Evolutionary conservation across 2,113 vertebrate species (phyloP), one percentile per base, ranked within the genome.

Genomic region (Pipa parva): DNA sequence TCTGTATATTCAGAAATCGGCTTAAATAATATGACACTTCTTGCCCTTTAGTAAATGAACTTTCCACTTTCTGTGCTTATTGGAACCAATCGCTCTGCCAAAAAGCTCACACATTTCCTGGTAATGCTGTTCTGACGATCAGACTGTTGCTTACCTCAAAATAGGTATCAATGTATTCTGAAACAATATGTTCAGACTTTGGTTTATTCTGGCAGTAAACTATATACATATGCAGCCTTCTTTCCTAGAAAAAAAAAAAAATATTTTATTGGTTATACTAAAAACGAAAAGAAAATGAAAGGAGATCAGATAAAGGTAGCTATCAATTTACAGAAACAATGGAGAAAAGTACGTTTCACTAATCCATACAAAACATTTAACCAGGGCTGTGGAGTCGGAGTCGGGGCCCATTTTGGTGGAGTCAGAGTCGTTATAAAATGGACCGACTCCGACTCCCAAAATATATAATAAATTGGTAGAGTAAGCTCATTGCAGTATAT

Each of bases 201-300:
- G 97, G 93, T 84, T 98, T 98, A 85, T 98, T 99, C 69, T 99
- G 97, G 83, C 95, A 99, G 87, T 98, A 99, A 80, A 95, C 91
- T 72, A 99, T 93, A 66, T 99, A 99, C 95, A 99, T 98, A 86
- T 97, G 95, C 74, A 98, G 83, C 75, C 95, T 87, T 77, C 95
- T 93, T 73, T 99, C 97, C 97, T 99, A 79, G 68, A 26, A 74
- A 54, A 12, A 13, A 77, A 75, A 62, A 52, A 36, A 20, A 22
- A 27, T 25, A 24, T 2, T 39, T 4, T 3, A 25, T 22, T 15
- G 4, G 15, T 25, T 50, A 7, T 36, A 36, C 33, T 12, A 11
- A 6, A 22, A 6, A 12, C 4, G 22, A 24, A 50, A 22, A 50
- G 18, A 5, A 45, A 45, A 45, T 45, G 7, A 45, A 45, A 45